phyloP scores from a whole-genome alignment of 2,888 invertebrate genomes.

The Nemurella pictetii region DNA sequence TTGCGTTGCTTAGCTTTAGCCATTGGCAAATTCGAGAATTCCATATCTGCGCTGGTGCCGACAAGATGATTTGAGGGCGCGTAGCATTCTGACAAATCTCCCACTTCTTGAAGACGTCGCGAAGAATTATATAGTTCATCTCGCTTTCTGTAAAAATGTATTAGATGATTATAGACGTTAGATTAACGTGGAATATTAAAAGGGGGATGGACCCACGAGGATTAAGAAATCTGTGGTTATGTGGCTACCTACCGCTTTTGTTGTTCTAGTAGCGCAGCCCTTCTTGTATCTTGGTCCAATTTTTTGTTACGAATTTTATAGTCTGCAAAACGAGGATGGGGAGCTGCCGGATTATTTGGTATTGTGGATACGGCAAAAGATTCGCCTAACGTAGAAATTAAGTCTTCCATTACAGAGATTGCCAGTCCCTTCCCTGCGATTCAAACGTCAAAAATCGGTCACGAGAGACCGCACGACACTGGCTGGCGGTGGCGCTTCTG shows the following conservation, averaged over 20 bases:
- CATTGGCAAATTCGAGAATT: neutral
- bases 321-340: slow-evolving; percentile 5
- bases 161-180: no score
- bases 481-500: no score
- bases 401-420: slow-evolving; percentile 1
- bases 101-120: slow-evolving; percentile 57
- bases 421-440: neutral
- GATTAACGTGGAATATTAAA: neutral
- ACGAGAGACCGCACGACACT: no score
- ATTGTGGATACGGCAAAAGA: neutral
- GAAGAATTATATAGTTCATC: slow-evolving; percentile 55
- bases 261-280: slow-evolving; percentile 57
- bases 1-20: slow-evolving; percentile 45
- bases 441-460: neutral
- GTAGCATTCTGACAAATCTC: slow-evolving; percentile 3
- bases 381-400: neutral
- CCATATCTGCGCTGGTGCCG: neutral
- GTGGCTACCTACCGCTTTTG: slow-evolving; percentile 60
- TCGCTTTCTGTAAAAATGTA: slow-evolving; percentile 55
- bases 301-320: slow-evolving; percentile 6
- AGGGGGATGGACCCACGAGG: neutral
- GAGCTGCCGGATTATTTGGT: slow-evolving; percentile 17
- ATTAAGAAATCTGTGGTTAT: slow-evolving; percentile 23
- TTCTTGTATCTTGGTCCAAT: slow-evolving; percentile 57
- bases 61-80: neutral